phyloP scores from a whole-genome alignment of 2,888 invertebrate species.

The Ornithoptera priamus region DNA sequence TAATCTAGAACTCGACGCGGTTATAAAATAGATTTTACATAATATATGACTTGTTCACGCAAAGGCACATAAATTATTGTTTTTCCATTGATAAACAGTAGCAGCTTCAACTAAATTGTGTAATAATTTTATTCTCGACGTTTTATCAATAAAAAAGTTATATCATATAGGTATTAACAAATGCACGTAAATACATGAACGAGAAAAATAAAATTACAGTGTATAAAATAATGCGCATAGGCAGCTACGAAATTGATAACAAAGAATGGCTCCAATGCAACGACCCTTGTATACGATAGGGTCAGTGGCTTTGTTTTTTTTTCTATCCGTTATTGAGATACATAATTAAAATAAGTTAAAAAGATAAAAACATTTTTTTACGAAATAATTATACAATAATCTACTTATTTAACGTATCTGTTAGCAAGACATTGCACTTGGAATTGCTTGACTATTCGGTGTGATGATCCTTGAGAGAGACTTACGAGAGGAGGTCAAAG shows the following conservation, averaged over 20 bases:
- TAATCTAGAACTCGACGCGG: not conserved
- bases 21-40: too few relatives aligned
- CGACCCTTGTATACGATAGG: not conserved
- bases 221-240: not conserved
- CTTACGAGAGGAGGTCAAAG: too few relatives aligned
- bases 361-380: too few relatives aligned
- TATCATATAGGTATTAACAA: not conserved
- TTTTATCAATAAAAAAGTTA: constrained; percentile 14
- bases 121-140: constrained; percentile 4
- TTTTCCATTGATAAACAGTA: constrained; percentile 1
- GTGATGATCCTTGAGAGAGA: too few relatives aligned
- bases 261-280: constrained; percentile 1
- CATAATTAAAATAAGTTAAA: too few relatives aligned
- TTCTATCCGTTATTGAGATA: too few relatives aligned
- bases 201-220: not conserved
- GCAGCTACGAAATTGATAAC: constrained; percentile 1
- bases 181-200: not conserved
- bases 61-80: not conserved
- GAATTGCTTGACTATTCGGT: too few relatives aligned
- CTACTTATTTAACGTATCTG: too few relatives aligned
- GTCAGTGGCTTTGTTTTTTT: constrained; percentile 7
- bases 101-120: not conserved
- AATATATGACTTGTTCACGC: too few relatives aligned
- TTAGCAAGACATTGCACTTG: too few relatives aligned
- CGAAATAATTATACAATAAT: too few relatives aligned